Percentiles rank a stretch among this genome's conserved stretches.
Conservation (phyloP, 2,113 vertebrate genomes). For the Vimba vimba region DNA sequence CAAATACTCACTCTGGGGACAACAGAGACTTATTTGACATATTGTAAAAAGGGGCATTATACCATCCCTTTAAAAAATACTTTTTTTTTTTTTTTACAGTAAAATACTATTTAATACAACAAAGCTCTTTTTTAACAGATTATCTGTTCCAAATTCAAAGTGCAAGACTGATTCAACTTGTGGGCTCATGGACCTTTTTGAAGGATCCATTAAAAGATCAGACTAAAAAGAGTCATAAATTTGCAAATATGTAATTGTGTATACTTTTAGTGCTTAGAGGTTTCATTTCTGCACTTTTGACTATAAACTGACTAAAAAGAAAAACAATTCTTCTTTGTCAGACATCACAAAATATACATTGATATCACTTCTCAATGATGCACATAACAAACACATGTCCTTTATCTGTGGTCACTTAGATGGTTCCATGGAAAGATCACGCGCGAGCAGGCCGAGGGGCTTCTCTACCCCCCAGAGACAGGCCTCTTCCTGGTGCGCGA, state of each 20-base stretch:
- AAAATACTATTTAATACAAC: no score
- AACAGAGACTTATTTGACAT: no score
- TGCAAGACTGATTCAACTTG: not conserved
- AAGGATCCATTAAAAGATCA: not conserved
- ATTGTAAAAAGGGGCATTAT: no score
- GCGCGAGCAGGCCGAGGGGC: slow-evolving; percentile 86
- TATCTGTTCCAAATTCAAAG: not conserved
- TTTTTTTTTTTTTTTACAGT: no score
- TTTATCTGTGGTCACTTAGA: slow-evolving; percentile 67
- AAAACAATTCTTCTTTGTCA: not conserved
- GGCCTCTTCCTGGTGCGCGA: slow-evolving; percentile 95
- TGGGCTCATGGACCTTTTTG: not conserved
- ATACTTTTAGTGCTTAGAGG: not conserved
- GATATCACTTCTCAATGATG: not conserved
- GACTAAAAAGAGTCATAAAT: not conserved
- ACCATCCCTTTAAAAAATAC: no score
- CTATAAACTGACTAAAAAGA: not conserved
- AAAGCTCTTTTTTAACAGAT: no score
- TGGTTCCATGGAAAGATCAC: slow-evolving; percentile 99
- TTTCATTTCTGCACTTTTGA: not conserved
- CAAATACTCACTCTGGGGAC: no score
- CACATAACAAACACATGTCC: not conserved
- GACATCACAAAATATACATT: not conserved
- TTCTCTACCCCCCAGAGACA: slow-evolving; percentile 87
- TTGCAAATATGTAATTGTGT: not conserved